phyloP scores from a whole-genome alignment of 2,113 vertebrate species.

The Megalops atlanticus region DNA sequence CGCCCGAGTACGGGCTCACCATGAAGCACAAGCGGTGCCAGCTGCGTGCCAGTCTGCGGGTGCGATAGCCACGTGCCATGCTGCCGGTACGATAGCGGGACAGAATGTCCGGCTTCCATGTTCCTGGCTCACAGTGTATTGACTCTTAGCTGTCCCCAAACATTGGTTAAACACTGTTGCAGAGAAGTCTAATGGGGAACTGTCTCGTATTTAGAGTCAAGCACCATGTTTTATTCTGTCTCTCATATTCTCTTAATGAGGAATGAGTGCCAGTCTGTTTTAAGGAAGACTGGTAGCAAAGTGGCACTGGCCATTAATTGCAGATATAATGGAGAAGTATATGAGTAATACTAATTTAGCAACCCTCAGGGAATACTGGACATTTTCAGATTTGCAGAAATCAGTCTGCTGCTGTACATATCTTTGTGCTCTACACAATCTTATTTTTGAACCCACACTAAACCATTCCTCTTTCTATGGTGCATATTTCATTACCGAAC shows the following conservation, averaged over 20 bases:
- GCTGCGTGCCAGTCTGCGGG: constrained; percentile 64
- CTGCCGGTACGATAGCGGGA: constrained; percentile 46
- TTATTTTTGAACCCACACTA: not conserved
- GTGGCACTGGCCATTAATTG: not conserved
- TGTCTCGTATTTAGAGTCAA: not conserved
- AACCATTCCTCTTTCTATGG: not conserved
- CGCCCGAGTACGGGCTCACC: constrained; percentile 82
- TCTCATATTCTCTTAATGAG: not conserved
- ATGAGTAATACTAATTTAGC: not conserved
- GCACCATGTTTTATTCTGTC: not conserved
- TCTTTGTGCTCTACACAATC: no score
- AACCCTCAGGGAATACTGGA: not conserved
- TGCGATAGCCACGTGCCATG: constrained; percentile 46
- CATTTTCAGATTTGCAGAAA: not conserved
- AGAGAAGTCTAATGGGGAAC: not conserved
- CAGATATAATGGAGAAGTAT: not conserved
- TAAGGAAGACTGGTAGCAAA: not conserved
- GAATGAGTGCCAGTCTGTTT: not conserved
- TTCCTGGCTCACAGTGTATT: not conserved
- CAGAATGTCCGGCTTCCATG: constrained; percentile 35
- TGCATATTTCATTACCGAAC: not conserved
- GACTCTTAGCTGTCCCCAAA: not conserved
- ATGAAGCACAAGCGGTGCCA: constrained; percentile 84
- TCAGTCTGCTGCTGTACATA: no score
- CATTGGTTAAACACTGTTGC: not conserved